Evolutionary conservation across 2,797 vertebrate species (phyloP).

Genomic region (Coccyzus lansbergi): DNA sequence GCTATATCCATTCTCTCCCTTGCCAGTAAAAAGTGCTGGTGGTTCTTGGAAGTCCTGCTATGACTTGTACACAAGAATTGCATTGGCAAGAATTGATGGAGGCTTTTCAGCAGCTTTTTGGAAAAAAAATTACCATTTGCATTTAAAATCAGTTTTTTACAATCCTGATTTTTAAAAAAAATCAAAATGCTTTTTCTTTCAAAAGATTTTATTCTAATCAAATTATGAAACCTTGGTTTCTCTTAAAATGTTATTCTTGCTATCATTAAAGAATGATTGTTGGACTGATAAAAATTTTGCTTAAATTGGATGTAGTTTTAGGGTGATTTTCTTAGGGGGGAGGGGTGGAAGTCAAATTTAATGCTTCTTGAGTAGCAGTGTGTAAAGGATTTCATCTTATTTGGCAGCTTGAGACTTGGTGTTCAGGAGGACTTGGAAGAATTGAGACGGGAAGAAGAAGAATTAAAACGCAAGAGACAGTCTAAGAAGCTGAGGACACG

Average conservation of each 20-base stretch:
- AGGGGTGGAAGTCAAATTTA: neutral
- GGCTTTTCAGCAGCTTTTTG: neutral
- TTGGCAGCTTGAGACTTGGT: slow-evolving; percentile 85
- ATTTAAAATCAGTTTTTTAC: neutral
- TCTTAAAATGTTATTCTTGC: neutral
- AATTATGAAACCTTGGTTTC: neutral
- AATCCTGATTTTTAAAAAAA: neutral
- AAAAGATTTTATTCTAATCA: neutral
- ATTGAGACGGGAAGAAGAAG: slow-evolving; percentile 86
- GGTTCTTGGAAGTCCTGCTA: neutral
- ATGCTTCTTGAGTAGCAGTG: neutral
- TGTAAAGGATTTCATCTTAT: slow-evolving; percentile 40
- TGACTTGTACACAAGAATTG: neutral
- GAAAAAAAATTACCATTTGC: neutral
- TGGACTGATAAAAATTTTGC: neutral
- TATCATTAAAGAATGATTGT: neutral
- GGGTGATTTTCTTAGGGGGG: neutral
- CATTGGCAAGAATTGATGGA: neutral
- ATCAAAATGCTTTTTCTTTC: neutral
- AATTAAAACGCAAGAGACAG: slow-evolving; percentile 78
- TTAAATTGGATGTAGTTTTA: neutral
- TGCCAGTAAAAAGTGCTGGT: neutral
- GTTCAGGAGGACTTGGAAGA: slow-evolving; percentile 92
- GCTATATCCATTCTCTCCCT: neutral
- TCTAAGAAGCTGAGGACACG: slow-evolving; percentile 77